Percentiles rank a stretch among this genome's conserved stretches.
These are phyloP conservation scores for Torymus texanus DNA, from an alignment of 2,888 invertebrate genomes.

Conservation along the genomic window DNA sequence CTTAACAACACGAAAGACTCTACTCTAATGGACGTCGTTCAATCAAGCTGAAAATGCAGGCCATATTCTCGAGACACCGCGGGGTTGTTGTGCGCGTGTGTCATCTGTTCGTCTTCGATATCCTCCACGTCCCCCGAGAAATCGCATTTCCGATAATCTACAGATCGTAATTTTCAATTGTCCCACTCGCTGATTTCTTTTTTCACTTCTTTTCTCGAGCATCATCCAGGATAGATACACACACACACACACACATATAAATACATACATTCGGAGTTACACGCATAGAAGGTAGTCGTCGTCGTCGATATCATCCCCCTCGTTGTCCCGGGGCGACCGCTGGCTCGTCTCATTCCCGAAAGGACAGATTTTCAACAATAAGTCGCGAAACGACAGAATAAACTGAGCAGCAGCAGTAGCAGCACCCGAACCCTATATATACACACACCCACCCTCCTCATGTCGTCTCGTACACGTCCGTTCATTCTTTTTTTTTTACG, in stretches of 20 bases:
- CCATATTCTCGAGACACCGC: too few relatives aligned
- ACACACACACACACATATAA: too few relatives aligned
- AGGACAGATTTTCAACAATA: constrained; percentile 20
- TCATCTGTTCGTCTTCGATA: too few relatives aligned
- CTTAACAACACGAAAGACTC: too few relatives aligned
- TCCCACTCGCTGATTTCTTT: background rate
- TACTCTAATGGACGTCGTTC: too few relatives aligned
- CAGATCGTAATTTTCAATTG: constrained; percentile 43
- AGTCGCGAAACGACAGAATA: constrained; percentile 22
- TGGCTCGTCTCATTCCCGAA: background rate
- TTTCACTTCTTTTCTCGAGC: background rate
- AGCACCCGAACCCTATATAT: too few relatives aligned
- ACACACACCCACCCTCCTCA: background rate
- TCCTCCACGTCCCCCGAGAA: constrained; percentile 4
- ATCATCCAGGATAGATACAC: too few relatives aligned
- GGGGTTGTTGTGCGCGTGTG: too few relatives aligned
- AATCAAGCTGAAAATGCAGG: too few relatives aligned
- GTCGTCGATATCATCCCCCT: too few relatives aligned
- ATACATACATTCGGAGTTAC: background rate
- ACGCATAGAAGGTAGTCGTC: too few relatives aligned
- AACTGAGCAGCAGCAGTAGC: background rate
- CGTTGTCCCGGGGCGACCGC: background rate
- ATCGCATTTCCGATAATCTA: constrained; percentile 31
- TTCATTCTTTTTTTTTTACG: constrained; percentile 21
- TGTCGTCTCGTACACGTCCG: background rate